A percentile compares a stretch with the other conserved stretches of the same genome.
Conservation (phyloP, 2,888 invertebrate species). For the Hartigia nigra region DNA sequence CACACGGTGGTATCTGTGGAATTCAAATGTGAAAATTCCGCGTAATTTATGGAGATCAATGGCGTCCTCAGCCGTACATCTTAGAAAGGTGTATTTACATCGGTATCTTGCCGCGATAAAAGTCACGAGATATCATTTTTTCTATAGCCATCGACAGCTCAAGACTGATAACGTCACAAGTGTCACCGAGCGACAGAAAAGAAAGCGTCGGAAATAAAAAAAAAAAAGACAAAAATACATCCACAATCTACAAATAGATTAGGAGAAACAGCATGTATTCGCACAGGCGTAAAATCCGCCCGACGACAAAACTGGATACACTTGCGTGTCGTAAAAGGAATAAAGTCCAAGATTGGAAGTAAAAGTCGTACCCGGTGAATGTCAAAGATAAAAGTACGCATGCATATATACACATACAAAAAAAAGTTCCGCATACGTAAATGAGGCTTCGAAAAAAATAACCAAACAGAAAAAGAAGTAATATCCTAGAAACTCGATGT, state of each 20-base stretch:
- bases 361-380: neutral
- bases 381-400: constrained; percentile 1
- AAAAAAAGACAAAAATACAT: constrained; percentile 1
- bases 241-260: neutral
- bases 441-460: neutral
- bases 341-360: neutral
- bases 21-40: neutral
- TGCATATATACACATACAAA: constrained; percentile 16
- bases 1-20: neutral
- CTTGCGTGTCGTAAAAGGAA: neutral
- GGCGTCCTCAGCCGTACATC: neutral
- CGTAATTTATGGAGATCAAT: neutral
- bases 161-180: neutral
- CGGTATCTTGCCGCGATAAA: neutral
- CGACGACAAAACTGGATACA: neutral
- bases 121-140: neutral
- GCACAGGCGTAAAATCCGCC: neutral
- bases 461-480: neutral
- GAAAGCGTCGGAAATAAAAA: neutral
- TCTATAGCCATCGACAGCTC: neutral
- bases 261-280: neutral
- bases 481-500: neutral
- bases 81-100: neutral
- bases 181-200: neutral
- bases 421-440: neutral